These are phyloP conservation scores for Accipiter badius DNA, from an alignment of 2,797 vertebrate genomes.

Conservation along the genomic window DNA sequence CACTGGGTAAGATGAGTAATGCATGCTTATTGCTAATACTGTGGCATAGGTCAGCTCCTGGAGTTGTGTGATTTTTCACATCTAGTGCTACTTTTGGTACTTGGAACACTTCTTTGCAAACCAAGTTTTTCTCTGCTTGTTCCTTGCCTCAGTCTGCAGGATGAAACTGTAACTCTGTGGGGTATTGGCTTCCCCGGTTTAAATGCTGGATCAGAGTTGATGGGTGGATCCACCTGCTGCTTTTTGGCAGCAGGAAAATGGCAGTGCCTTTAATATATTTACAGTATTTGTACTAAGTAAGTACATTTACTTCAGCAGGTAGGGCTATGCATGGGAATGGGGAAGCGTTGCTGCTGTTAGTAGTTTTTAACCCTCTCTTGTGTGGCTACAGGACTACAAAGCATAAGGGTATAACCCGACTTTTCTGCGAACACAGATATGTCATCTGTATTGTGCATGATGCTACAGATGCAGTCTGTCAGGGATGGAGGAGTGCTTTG, in stretches of 20 bases:
- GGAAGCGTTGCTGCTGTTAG: not conserved
- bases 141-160: not conserved
- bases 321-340: not conserved
- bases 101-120: not conserved
- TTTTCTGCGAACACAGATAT: not conserved
- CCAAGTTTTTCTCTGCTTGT: not conserved
- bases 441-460: not conserved
- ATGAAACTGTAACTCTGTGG: not conserved
- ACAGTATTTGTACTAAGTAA: not conserved
- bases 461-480: not conserved
- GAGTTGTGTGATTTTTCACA: not conserved
- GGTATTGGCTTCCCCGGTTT: not conserved
- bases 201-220: not conserved
- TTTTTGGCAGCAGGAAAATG: not conserved
- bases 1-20: rapidly evolving
- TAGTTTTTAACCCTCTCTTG: not conserved
- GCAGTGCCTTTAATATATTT: not conserved
- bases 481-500: not conserved
- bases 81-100: not conserved
- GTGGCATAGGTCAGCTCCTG: not conserved
- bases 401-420: rapidly evolving
- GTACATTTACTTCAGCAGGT: not conserved
- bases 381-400: not conserved
- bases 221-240: not conserved
- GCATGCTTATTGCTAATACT: not conserved